Base-by-base conservation (phyloP, 2,797 vertebrate genomes). In the Microctenopoma lineatum region DNA sequence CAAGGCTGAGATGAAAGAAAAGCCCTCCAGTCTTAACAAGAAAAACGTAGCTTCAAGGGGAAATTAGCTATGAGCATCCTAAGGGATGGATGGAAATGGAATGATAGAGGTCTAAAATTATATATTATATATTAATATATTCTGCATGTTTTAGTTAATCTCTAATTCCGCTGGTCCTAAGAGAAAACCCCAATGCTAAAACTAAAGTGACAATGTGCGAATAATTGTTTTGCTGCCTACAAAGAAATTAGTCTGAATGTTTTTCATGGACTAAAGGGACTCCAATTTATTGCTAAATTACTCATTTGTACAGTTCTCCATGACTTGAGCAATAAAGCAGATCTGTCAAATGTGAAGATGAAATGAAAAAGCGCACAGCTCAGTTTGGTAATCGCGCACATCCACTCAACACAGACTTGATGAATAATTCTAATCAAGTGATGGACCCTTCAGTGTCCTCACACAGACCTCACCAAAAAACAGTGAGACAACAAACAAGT, bases 351-450 rank as follows among this genome's bases (percentile, higher is more conserved):
- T 77, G 67, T 51, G 64, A 89, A 88, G 83, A 84, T 84, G 87
- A 92, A 89, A 88, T 84, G 46, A 84, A 89, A 86, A 89, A 91
- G 88, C 77, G 73, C 73, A 81, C 65, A 73, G 80, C 72, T 73
- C 70, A 69, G 77, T 85, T 88, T 66, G 64, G 76, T 83, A 87
- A 86, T 86, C 85, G 73, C 52, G 65, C 59, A 79, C 53, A 73
- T 85, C 64, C 72, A 79, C 80, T 88, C 73, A 44, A 71, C 67
- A 65, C 73, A 66, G 72, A 86, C 81, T 77, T 92, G 92, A 93
- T 91, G 90, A 92, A 92, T 92, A 88, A 83, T 79, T 84, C 82
- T 90, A 92, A 94, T 94, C 89, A 93, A 90, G 86, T 77, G 79
- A 88, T 81, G 67, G 78, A 83, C 79, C 85, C 81, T 84, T 80